Base-by-base conservation (phyloP, 2,888 invertebrate genomes). In the Abrostola triplasia region DNA sequence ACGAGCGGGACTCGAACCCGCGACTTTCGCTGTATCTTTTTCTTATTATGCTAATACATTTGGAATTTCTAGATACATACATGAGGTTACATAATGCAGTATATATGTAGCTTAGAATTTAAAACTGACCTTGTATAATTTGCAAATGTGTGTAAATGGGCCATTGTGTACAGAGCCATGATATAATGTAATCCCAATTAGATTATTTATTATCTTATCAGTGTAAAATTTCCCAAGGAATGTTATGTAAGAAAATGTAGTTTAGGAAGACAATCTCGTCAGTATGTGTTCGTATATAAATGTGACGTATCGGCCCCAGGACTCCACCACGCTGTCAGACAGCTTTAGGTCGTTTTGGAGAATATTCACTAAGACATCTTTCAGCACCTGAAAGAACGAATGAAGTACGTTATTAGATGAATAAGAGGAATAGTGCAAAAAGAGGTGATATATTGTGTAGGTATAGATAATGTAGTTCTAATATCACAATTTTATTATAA, bases 201-300 rank as follows among this genome's bases (percentile, higher is more conserved):
- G 6, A n/a, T n/a, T n/a, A 41, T 41, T 11, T 41, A 6, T 41
- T n/a, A 10, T n/a, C 11, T 41, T 41, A 41, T 41, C n/a, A 11
- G 9, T 41, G 1, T n/a, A 41, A 24, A 24, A 24, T 24, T 24
- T 24, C 24, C 24, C 24, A 24, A 24, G 1, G 24, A 24, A 24
- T 4, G 24, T 2, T 2, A 24, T 24, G 24, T 24, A 24, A 4
- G 24, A 24, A 24, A 24, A 1, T 11, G 8, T 0, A 6, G 12
- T n/a, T 54, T 71, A 71, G 4, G 61, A 49, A 8, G 59, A 7
- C 11, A 86, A 67, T 52, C 70, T 80, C 37, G 79, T 64, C 57
- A 88, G 88, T 38, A 91, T 82, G 50, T 89, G 82, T 48, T 81
- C 80, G 66, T 89, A 90, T 64, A 89, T 87, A 72, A 91, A 92